These are phyloP conservation scores for Cuniculus paca DNA, from an alignment of 2,797 vertebrate genomes.

Conservation along the genomic window DNA sequence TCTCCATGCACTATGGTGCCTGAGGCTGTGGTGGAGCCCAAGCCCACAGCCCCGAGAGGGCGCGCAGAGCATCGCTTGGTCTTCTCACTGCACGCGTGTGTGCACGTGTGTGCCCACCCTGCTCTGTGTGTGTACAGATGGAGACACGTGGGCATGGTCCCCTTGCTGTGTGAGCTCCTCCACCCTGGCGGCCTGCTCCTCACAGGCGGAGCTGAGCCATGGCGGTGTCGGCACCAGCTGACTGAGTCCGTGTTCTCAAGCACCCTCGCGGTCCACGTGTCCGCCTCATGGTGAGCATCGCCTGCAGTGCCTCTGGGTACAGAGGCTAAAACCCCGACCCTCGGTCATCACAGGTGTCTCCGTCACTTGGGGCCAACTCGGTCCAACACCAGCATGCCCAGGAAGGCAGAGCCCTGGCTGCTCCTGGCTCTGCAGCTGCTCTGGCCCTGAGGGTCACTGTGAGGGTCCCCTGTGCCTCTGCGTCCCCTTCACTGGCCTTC, in stretches of 20 bases:
- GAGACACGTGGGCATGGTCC: background rate
- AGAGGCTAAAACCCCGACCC: background rate
- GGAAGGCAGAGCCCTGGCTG: background rate
- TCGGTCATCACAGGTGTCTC: background rate
- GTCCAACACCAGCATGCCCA: background rate
- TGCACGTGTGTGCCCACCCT: background rate
- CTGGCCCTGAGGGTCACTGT: background rate
- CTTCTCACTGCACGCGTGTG: fast-evolving
- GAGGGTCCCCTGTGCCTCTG: background rate
- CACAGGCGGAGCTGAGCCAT: background rate
- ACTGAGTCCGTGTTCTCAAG: fast-evolving
- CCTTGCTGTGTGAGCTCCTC: background rate
- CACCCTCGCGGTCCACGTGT: background rate
- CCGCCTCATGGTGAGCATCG: background rate
- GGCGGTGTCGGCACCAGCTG: background rate
- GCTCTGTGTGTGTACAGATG: background rate
- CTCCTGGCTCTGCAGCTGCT: background rate
- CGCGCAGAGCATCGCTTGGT: background rate
- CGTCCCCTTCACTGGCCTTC: background rate
- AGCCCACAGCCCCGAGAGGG: background rate
- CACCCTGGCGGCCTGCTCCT: no score
- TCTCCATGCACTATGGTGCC: background rate
- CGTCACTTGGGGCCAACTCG: fast-evolving
- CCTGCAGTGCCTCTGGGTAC: background rate
- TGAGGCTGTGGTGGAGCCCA: background rate